phyloP scores from a whole-genome alignment of 2,113 vertebrate species.

The Chaetops frenatus region DNA sequence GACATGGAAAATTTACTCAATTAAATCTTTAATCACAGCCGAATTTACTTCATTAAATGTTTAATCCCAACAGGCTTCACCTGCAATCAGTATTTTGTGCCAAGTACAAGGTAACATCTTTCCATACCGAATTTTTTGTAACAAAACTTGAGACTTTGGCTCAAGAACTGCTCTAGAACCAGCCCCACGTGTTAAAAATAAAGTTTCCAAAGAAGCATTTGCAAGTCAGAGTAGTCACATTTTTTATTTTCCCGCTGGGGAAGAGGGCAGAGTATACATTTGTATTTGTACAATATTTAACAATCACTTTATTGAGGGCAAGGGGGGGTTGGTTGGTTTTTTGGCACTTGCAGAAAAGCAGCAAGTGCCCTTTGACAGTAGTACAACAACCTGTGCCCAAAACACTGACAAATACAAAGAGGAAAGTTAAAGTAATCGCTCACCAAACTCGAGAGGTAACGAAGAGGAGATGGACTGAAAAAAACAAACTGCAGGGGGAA shows the following conservation, averaged over 20 bases:
- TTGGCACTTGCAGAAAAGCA: conserved; percentile 78
- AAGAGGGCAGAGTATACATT: conserved; percentile 83
- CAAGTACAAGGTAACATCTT: neutral
- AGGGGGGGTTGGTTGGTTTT: conserved; percentile 38
- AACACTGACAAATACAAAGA: conserved; percentile 78
- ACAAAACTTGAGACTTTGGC: neutral
- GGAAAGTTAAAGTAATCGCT: conserved; percentile 75
- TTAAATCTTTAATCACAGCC: neutral
- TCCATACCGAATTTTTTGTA: neutral
- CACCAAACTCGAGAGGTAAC: conserved; percentile 79
- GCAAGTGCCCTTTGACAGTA: conserved; percentile 79
- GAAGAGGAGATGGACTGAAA: conserved; percentile 72
- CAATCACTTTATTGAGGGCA: conserved; percentile 82
- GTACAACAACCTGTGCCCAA: conserved; percentile 82
- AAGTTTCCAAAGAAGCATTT: neutral
- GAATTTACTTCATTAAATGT: neutral
- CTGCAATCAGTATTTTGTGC: neutral
- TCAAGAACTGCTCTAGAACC: neutral
- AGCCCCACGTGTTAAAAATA: neutral
- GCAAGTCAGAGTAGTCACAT: conserved; percentile 78
- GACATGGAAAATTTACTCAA: neutral
- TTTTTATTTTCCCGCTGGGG: conserved; percentile 76
- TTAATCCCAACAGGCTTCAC: neutral
- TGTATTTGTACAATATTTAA: conserved; percentile 93
- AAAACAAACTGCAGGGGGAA: neutral